Evolutionary conservation across 92 coral and sea anemone species (phyloP).

Genomic region (Anthopleura xanthogrammica): DNA sequence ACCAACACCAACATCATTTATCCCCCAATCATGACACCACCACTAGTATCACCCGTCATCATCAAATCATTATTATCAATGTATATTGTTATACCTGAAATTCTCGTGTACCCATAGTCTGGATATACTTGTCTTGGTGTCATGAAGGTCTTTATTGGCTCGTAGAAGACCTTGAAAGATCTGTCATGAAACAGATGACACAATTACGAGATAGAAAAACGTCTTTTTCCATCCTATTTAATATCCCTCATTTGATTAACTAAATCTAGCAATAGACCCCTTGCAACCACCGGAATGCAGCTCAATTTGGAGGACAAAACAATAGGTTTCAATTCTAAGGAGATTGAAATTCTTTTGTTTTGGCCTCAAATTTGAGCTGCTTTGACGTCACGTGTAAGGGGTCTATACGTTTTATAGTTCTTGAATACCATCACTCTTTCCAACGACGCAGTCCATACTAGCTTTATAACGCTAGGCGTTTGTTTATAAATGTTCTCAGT

Average conservation of each 20-base stretch:
- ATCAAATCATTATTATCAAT: neutral
- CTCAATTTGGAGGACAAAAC: too few species aligned
- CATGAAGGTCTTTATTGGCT: conserved; percentile 93
- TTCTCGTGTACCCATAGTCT: conserved; percentile 98
- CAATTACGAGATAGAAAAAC: neutral
- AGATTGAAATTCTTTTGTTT: too few species aligned
- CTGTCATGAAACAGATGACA: conserved; percentile 17
- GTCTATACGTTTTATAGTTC: neutral
- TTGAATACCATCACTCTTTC: too few species aligned
- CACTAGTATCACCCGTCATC: neutral
- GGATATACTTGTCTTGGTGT: conserved; percentile 91
- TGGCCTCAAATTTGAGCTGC: too few species aligned
- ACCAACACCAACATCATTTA: neutral
- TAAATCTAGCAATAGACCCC: neutral
- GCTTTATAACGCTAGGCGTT: too few species aligned
- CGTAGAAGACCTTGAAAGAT: conserved; percentile 97
- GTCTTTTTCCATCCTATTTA: neutral
- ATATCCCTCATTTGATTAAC: neutral
- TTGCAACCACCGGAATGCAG: too few species aligned
- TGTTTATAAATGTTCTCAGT: neutral
- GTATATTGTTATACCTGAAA: conserved; percentile 61
- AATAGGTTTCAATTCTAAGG: too few species aligned
- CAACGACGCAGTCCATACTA: too few species aligned
- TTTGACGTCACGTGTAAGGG: too few species aligned
- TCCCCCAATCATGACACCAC: neutral